Evolutionary conservation across 2,797 vertebrate genomes (phyloP), one percentile per base, ranked within the genome.

Genomic region (Hipposideros larvatus): DNA sequence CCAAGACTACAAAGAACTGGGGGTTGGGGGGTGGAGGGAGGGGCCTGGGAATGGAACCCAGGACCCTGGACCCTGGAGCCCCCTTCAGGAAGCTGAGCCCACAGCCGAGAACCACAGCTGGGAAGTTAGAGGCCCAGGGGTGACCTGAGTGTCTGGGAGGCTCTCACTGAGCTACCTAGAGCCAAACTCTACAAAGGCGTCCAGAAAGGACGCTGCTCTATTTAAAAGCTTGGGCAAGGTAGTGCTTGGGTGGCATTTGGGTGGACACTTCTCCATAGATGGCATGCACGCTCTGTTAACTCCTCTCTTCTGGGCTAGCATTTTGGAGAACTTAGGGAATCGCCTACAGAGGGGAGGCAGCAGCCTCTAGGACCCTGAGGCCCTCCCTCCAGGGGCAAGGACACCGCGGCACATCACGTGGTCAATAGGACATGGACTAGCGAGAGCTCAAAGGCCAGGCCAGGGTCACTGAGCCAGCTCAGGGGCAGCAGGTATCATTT

Each of bases 201-300:
- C 57, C n/a, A 19, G 83, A 96, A 95, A 96, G 87, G 85, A 57
- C 16, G 16, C 24, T 18, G 63, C 91, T 97, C 84, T 96, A 80
- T 97, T 96, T 96, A 90, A 96, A 95, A 96, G 82, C 80, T 46
- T 71, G n/a, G 65, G 88, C 41, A 65, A 86, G 90, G 61, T 71
- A 51, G 74, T 9, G 8, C 92, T 92, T 43, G 53, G 6, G 16
- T 96, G 98, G 61, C 97, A 90, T 98, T 98, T 98, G 74, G 85
- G 96, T 90, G 93, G 95, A 97, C n/a, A 65, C 96, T 94, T 80
- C 28, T 79, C 91, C 1, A 87, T 93, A 98, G 98, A 98, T 95
- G 95, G 75, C 24, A 11, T 26, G 18, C 68, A 4, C 73, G 91
- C 82, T 90, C 55, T 91, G 90, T 84, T 87, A 92, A 78, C 91